phyloP scores from a whole-genome alignment of 2,113 vertebrate species.

The Ciconia stormi region DNA sequence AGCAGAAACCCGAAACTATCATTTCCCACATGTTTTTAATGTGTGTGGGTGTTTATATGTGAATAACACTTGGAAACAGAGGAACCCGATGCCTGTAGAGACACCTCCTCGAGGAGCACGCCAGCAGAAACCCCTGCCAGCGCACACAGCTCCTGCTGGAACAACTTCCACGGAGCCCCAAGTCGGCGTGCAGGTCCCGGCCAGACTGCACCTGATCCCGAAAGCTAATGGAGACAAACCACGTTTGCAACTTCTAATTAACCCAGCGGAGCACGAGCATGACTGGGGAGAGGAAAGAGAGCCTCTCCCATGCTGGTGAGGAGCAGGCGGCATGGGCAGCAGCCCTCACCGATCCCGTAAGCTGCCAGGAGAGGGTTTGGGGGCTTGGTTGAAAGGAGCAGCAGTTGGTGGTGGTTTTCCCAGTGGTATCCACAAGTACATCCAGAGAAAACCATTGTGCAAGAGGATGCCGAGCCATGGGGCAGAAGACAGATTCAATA shows the following conservation, averaged over 20 bases:
- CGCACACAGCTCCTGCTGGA: neutral
- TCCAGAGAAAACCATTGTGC: fast-evolving
- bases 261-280: fast-evolving
- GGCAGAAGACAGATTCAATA: too few species aligned
- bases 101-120: neutral
- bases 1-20: neutral
- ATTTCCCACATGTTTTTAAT: neutral
- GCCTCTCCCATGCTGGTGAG: neutral
- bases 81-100: neutral
- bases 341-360: fast-evolving
- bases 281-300: neutral
- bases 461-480: neutral
- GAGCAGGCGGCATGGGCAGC: neutral
- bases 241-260: fast-evolving
- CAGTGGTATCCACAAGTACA: neutral
- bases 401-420: neutral
- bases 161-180: neutral
- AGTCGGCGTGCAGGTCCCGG: fast-evolving
- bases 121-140: neutral
- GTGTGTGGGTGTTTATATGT: neutral
- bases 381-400: neutral
- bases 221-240: neutral
- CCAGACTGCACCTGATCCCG: neutral
- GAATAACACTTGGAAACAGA: neutral
- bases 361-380: neutral